These are phyloP conservation scores for Lithosia quadra DNA, from an alignment of 2,888 invertebrate species.

Conservation along the genomic window DNA sequence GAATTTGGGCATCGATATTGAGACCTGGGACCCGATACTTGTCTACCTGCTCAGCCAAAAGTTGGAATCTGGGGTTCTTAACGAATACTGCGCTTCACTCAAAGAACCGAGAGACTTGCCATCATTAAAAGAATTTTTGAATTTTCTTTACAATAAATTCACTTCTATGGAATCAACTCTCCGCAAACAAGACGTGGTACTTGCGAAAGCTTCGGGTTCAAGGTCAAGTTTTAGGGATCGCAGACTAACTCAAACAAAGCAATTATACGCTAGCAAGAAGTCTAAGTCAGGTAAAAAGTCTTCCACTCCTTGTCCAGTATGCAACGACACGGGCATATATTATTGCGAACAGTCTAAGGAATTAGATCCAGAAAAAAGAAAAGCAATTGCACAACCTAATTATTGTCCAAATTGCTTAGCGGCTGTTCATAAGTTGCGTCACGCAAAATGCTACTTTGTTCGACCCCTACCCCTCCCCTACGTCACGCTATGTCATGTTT, in stretches of 20 bases:
- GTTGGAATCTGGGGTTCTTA: conserved; percentile 34
- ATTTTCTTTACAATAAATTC: conserved; percentile 39
- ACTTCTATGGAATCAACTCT: conserved; percentile 16
- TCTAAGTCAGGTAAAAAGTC: neutral
- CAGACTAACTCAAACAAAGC: neutral
- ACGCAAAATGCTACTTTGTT: neutral
- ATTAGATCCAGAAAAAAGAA: neutral
- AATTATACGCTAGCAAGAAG: neutral
- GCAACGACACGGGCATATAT: conserved; percentile 17
- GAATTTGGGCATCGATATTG: conserved; percentile 31
- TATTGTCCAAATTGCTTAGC: neutral
- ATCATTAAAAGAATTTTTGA: conserved; percentile 28
- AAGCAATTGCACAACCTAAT: neutral
- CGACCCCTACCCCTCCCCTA: neutral
- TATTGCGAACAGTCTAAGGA: conserved; percentile 24
- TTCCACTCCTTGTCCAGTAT: neutral
- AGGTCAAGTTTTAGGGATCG: neutral
- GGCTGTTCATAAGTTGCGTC: neutral
- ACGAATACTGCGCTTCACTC: conserved; percentile 32
- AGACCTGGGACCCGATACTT: conserved; percentile 39
- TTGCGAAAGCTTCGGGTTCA: neutral
- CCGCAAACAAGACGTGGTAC: neutral
- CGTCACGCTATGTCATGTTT: neutral
- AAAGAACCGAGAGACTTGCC: conserved; percentile 33
- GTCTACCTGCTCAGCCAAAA: conserved; percentile 37